Evolutionary conservation across 2,888 invertebrate genomes (phyloP), one percentile per base, ranked within the genome.

Genomic region (Orthosia cruda): DNA sequence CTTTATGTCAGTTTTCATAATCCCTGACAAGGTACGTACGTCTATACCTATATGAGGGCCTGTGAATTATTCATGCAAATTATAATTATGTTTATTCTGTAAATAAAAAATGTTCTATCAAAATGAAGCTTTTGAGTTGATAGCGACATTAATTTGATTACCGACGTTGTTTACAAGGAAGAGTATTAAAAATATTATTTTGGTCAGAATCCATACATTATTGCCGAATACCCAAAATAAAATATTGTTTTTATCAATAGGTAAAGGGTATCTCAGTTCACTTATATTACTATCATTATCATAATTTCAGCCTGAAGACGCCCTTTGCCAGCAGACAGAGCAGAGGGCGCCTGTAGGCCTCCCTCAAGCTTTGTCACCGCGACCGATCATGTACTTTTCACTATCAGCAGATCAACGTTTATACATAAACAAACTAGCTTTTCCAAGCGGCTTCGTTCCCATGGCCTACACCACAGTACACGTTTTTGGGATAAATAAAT

Each of bases 51-150:
- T n/a, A 50, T n/a, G 16, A 57, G 18, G n/a, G 16, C 23, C 4
- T 55, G 61, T n/a, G 23, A 52, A 78, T 70, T 70, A 70, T 78
- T 78, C 58, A 78, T 49, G 79, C 3, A 49, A 70, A 75, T 59
- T 54, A 59, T 54, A 74, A 70, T 75, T 26, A 54, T 23, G 32
- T 54, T 18, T 26, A 61, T 49, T 59, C 2, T 4, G 12, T 13
- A 61, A 59, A 61, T 61, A 71, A 61, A n/a, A n/a, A 59, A 47
- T 23, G 2, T 59, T 58, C 3, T 32, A 59, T 59, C 32, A 23
- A 69, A 65, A 64, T 23, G 4, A 52, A 52, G 45, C 57, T 77
- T 77, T 20, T 15, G 15, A 45, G 32, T 52, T 47, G 47, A 70
- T 23, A 70, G 12, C 16, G 47, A 70, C 32, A 54, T 59, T 59